These are phyloP conservation scores for Platysteira castanea DNA, from an alignment of 2,113 vertebrate genomes.

Conservation along the genomic window DNA sequence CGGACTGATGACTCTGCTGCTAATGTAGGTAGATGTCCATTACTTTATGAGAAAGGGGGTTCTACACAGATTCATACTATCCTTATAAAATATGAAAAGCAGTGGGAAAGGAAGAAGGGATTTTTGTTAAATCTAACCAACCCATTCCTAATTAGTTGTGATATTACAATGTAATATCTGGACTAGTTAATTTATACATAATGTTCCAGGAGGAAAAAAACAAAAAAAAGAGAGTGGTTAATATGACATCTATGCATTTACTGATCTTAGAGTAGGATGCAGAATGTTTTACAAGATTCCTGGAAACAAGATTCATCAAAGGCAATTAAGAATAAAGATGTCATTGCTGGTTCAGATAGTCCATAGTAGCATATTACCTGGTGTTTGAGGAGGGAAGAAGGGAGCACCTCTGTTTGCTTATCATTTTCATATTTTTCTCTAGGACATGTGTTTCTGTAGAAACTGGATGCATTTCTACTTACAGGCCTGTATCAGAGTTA, in stretches of 20 bases:
- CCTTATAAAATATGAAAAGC: neutral
- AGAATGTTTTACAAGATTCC: neutral
- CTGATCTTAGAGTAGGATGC: neutral
- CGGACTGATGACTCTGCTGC: neutral
- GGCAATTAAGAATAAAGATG: neutral
- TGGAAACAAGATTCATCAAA: neutral
- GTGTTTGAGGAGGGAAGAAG: neutral
- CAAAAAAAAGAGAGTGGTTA: accelerated
- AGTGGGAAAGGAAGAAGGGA: neutral
- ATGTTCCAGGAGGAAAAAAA: neutral
- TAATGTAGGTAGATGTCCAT: neutral
- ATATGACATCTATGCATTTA: neutral
- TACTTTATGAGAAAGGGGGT: neutral
- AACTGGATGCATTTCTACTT: neutral
- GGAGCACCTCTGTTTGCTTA: neutral
- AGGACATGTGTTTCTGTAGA: neutral
- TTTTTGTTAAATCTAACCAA: neutral
- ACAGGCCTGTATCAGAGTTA: neutral
- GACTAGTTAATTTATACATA: neutral
- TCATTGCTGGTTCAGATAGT: neutral
- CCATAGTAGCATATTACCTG: neutral
- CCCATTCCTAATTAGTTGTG: neutral
- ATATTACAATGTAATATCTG: neutral
- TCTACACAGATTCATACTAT: neutral
- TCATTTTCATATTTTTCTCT: neutral